A percentile compares a stretch with the other conserved stretches of the same genome.
phyloP scores from a whole-genome alignment of 2,888 invertebrate species.

The Hirtodrosophila alboralis region DNA sequence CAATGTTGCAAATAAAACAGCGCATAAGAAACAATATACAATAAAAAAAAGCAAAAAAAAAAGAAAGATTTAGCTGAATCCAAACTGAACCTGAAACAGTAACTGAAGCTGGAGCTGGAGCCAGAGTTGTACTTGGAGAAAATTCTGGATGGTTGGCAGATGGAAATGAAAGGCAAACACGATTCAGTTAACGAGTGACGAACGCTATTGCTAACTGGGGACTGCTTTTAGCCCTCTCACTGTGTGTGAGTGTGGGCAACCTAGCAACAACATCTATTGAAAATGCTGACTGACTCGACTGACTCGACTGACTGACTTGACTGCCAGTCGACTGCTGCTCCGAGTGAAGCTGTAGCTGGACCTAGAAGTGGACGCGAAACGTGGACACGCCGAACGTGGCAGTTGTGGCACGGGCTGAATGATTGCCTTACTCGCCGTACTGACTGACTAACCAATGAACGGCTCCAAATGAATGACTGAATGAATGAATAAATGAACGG shows the following conservation, averaged over 20 bases:
- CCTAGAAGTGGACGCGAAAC: conserved; percentile 29
- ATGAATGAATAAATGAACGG: conserved; percentile 79
- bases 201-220: conserved; percentile 76
- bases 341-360: no score
- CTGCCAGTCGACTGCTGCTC: no score
- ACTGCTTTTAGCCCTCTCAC: conserved; percentile 55
- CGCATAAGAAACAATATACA: conserved; percentile 76
- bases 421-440: conserved; percentile 68
- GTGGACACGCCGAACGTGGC: conserved; percentile 29
- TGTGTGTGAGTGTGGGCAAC: conserved; percentile 30
- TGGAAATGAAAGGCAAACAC: conserved; percentile 80
- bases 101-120: conserved; percentile 27
- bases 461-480: conserved; percentile 76
- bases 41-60: conserved; percentile 63
- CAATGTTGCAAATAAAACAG: conserved; percentile 76
- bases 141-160: conserved; percentile 57
- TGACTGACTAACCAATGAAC: conserved; percentile 78
- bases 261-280: conserved; percentile 62
- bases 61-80: conserved; percentile 7
- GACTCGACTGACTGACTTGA: conserved; percentile 32
- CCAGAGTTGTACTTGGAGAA: conserved; percentile 16
- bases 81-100: conserved; percentile 1
- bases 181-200: conserved; percentile 78
- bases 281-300: conserved; percentile 51
- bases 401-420: conserved; percentile 57